Conservation (phyloP, 2,113 vertebrate species). For the Cranoglanis bouderius region DNA sequence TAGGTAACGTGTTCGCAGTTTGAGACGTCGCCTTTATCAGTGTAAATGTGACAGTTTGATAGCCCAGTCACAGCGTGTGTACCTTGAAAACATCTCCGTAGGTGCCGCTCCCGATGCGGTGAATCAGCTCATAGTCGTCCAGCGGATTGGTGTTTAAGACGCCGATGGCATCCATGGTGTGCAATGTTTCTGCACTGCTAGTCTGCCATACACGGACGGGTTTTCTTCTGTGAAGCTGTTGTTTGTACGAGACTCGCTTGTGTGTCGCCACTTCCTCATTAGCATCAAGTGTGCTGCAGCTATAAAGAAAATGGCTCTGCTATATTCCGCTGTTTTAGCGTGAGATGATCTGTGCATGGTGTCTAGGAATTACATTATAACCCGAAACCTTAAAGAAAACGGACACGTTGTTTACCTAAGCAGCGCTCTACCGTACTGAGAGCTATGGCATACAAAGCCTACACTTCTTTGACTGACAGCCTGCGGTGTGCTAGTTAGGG, state of each 20-base stretch:
- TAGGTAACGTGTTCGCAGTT: neutral
- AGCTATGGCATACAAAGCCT: neutral
- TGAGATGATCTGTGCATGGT: neutral
- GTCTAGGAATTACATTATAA: neutral
- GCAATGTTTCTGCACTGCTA: neutral
- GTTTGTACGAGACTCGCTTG: neutral
- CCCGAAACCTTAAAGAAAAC: neutral
- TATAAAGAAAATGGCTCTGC: constrained; percentile 28
- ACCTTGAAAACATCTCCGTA: constrained; percentile 81
- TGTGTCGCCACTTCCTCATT: constrained; percentile 54
- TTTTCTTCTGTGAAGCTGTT: neutral
- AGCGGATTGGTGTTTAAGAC: constrained; percentile 74
- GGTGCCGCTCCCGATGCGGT: constrained; percentile 77
- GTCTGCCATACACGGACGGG: neutral
- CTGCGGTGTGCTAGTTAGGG: neutral
- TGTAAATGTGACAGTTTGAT: neutral
- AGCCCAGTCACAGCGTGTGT: neutral
- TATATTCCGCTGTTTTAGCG: neutral
- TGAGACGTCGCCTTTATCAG: neutral
- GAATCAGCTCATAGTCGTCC: constrained; percentile 76
- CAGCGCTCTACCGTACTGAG: neutral
- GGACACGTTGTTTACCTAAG: neutral
- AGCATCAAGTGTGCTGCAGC: constrained; percentile 31
- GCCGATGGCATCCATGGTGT: constrained; percentile 62
- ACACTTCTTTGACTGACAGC: neutral